Evolutionary conservation across 2,797 vertebrate species (phyloP).

Genomic region (Zonotrichia albicollis): DNA sequence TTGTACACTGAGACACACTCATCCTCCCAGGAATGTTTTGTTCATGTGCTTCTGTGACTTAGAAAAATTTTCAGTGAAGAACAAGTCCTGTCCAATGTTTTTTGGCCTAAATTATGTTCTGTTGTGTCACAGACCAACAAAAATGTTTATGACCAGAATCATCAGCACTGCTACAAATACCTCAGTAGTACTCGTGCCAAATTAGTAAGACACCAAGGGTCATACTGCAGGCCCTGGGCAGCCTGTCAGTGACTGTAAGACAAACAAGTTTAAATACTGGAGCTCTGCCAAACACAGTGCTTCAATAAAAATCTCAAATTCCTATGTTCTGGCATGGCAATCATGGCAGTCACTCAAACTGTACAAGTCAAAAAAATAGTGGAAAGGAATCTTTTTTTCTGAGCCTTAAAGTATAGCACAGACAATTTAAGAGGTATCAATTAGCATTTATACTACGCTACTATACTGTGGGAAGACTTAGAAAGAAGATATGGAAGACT

Average conservation of each 20-base stretch:
- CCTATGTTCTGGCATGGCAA: background rate
- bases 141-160: background rate
- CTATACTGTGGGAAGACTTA: background rate
- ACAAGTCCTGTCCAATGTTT: background rate
- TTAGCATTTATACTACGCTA: background rate
- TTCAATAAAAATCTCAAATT: background rate
- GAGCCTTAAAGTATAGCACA: background rate
- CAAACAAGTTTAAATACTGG: background rate
- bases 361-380: background rate
- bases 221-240: background rate
- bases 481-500: background rate
- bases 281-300: background rate
- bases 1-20: background rate
- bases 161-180: rapidly evolving
- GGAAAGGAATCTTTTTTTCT: background rate
- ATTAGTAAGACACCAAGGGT: background rate
- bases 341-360: background rate
- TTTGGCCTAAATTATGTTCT: background rate
- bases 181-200: background rate
- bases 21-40: background rate
- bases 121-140: background rate
- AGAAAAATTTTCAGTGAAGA: background rate
- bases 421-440: background rate
- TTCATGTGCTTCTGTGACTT: background rate
- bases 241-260: background rate